Conservation (phyloP, 2,888 invertebrate species). For the Hemaris fuciformis region DNA sequence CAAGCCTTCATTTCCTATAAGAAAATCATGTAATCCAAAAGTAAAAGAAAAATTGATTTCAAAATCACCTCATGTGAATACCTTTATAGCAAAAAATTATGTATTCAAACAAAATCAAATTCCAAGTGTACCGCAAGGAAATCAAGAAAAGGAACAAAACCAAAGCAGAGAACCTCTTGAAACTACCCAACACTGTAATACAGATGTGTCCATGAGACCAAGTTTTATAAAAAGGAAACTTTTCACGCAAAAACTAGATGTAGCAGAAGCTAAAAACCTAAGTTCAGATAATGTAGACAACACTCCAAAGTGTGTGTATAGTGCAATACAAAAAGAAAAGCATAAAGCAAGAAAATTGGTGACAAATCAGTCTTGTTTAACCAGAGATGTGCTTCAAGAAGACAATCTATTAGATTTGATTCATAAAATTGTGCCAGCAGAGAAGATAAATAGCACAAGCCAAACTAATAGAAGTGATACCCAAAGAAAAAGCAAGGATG, state of each 20-base stretch:
- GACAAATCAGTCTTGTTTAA: constrained; percentile 60
- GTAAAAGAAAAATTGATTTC: constrained; percentile 40
- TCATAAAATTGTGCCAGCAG: constrained; percentile 66
- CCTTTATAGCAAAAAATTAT: constrained; percentile 27
- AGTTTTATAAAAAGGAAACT: constrained; percentile 73
- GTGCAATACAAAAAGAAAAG: constrained; percentile 51
- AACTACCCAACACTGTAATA: constrained; percentile 25
- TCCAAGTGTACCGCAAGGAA: background rate
- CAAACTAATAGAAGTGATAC: constrained; percentile 41
- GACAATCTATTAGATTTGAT: constrained; percentile 64
- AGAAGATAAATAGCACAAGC: constrained; percentile 56
- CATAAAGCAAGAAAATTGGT: constrained; percentile 63
- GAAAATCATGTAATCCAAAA: constrained; percentile 35
- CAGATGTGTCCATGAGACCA: constrained; percentile 58
- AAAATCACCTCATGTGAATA: constrained; percentile 35
- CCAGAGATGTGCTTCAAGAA: constrained; percentile 56
- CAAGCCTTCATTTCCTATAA: constrained; percentile 51
- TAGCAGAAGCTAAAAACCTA: constrained; percentile 52
- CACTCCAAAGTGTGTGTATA: constrained; percentile 55
- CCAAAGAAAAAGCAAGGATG: constrained; percentile 35
- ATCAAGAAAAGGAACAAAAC: constrained; percentile 15
- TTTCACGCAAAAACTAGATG: constrained; percentile 66
- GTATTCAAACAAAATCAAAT: constrained; percentile 10
- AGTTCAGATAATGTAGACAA: constrained; percentile 44
- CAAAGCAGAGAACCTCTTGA: constrained; percentile 23